phyloP scores from a whole-genome alignment of 2,797 vertebrate species.

The Argentina silus region DNA sequence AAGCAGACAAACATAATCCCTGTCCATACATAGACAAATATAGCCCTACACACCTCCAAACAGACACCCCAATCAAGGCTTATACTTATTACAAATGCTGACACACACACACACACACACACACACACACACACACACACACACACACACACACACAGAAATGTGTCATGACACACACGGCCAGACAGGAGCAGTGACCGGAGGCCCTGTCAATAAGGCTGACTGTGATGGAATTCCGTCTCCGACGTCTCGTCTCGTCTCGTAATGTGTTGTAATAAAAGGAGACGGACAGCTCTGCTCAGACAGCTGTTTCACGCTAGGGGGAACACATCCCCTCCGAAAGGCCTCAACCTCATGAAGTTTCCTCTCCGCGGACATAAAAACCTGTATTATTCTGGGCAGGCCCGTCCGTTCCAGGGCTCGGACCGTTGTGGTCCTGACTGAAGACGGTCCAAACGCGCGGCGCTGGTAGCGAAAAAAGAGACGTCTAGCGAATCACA shows the following conservation, averaged over 20 bases:
- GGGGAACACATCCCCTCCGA: constrained; percentile 53
- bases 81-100: too few species aligned
- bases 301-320: constrained; percentile 51
- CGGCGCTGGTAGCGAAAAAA: neutral
- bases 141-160: constrained; percentile 3
- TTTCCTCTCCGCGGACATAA: constrained; percentile 58
- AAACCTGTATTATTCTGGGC: constrained; percentile 50
- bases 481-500: neutral
- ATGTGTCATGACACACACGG: constrained; percentile 4
- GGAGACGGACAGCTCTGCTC: constrained; percentile 23
- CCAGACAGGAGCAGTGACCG: neutral
- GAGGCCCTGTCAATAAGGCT: neutral
- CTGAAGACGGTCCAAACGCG: constrained; percentile 10
- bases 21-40: too few species aligned
- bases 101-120: constrained; percentile 22
- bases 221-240: constrained; percentile 8
- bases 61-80: too few species aligned
- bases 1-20: too few species aligned
- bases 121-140: constrained; percentile 5
- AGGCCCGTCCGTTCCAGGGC: constrained; percentile 26
- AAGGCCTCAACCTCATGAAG: constrained; percentile 34
- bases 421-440: neutral
- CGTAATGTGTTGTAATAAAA: neutral
- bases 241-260: neutral
- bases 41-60: too few species aligned